Evolutionary conservation across 2,113 vertebrate genomes (phyloP), one percentile per base, ranked within the genome.

Genomic region (Tautogolabrus adspersus): DNA sequence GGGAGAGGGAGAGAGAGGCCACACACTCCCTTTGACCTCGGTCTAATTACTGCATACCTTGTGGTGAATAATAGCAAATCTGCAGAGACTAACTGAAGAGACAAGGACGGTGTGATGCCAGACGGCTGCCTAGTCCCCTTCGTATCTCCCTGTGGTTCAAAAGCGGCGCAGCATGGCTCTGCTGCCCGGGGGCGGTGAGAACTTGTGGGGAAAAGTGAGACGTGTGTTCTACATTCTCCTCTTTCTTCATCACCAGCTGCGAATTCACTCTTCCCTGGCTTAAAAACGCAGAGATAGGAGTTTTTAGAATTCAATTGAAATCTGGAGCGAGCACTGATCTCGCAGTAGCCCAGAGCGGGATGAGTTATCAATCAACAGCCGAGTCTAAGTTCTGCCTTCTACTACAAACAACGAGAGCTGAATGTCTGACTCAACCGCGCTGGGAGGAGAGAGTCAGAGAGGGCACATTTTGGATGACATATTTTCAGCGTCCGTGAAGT

Each of bases 1-100:
- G 67, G 49, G 5, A 65, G 60, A 57, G 51, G 66, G 60, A 57
- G 51, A 72, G 30, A 58, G 59, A 72, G 88, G 71, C 70, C 76
- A 72, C 65, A 58, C 57, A 76, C 88, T 90, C 86, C 87, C 80
- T 51, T 11, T 91, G 88, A 89, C 89, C 87, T 88, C 73, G 21
- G 66, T 71, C 82, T 93, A 92, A 94, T 94, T 90, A 93, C 82
- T 81, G 87, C 90, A 91, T 84, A 86, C 84, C 84, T 84, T 66
- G 51, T 74, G 76, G 75, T 74, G 66, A 80, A 75, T 56, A 83
- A 84, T 66, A 76, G 80, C 60, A 60, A 58, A 22, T 79, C 63
- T 77, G 46, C 5, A 61, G 68, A 75, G 79, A 59, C 56, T 58
- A 18, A 5, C 3, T 3, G 62, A 70, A 30, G 75, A 79, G 76